These are phyloP conservation scores for Barypeithes pellucidus DNA, from an alignment of 2,888 invertebrate genomes.

Conservation along the genomic window DNA sequence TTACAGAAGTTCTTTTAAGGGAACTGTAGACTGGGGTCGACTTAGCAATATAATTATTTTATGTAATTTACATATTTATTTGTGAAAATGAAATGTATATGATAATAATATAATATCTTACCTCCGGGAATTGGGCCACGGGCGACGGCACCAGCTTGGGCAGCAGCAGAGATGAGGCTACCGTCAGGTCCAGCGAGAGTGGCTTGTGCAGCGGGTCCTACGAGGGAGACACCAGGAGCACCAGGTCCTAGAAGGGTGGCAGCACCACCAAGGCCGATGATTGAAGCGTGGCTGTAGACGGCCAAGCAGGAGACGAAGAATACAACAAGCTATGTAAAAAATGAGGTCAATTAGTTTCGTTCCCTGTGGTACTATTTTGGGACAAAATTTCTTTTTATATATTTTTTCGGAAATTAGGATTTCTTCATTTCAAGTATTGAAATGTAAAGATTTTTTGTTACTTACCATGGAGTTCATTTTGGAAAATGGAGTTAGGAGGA, in stretches of 20 bases:
- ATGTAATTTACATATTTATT: too few species aligned
- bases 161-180: slow-evolving; percentile 70
- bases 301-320: slow-evolving; percentile 59
- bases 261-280: slow-evolving; percentile 58
- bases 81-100: not conserved
- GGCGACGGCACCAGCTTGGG: slow-evolving; percentile 68
- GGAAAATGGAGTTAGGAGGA: slow-evolving; percentile 38
- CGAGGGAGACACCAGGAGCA: slow-evolving; percentile 63
- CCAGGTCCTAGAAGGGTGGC: slow-evolving; percentile 63
- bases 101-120: too few species aligned
- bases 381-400: not conserved
- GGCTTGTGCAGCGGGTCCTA: slow-evolving; percentile 63
- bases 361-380: not conserved
- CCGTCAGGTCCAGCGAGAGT: slow-evolving; percentile 67
- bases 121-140: slow-evolving; percentile 66
- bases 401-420: not conserved
- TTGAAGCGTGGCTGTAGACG: slow-evolving; percentile 62
- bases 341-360: too few species aligned
- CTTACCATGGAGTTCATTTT: slow-evolving; percentile 66
- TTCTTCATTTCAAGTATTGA: too few species aligned
- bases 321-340: slow-evolving; percentile 43
- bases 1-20: too few species aligned
- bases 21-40: too few species aligned
- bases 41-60: too few species aligned
- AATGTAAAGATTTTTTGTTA: slow-evolving; percentile 4